These are phyloP conservation scores for Macrotrachela quadricornifera DNA, from an alignment of 1,140 invertebrate genomes.

Conservation along the genomic window DNA sequence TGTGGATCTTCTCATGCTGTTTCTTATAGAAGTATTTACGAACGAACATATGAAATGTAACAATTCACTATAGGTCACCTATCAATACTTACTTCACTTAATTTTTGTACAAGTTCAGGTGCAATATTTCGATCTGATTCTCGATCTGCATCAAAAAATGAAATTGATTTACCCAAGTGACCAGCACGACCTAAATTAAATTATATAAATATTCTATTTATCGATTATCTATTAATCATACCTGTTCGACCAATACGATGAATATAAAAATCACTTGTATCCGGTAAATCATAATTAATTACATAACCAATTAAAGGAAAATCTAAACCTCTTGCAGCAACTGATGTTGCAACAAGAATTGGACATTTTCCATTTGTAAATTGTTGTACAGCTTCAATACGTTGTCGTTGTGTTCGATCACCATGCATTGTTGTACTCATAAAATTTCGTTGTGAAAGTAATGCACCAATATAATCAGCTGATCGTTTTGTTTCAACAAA, in stretches of 20 bases:
- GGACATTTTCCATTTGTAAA: constrained; percentile 31
- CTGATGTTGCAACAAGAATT: constrained; percentile 69
- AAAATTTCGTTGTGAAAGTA: constrained; percentile 57
- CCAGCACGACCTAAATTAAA: constrained; percentile 50
- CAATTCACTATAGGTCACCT: too few relatives aligned
- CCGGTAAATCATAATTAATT: constrained; percentile 70
- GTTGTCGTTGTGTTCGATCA: constrained; percentile 73
- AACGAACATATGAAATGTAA: too few relatives aligned
- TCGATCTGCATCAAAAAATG: constrained; percentile 43
- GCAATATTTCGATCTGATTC: too few relatives aligned
- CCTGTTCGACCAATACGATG: constrained; percentile 83
- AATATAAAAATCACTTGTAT: constrained; percentile 66
- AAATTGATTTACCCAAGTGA: constrained; percentile 63
- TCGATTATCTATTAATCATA: constrained; percentile 10
- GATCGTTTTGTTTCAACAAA: constrained; percentile 98
- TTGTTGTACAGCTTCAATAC: constrained; percentile 54
- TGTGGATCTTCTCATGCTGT: too few relatives aligned
- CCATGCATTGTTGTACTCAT: constrained; percentile 95
- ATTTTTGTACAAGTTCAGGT: constrained; percentile 1
- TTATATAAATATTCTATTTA: too few relatives aligned
- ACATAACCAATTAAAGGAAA: constrained; percentile 62
- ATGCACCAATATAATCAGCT: constrained; percentile 79
- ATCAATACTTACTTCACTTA: not conserved
- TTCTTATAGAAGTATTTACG: too few relatives aligned
- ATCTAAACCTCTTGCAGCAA: constrained; percentile 64